Evolutionary conservation across 1,140 invertebrate species (phyloP).

Genomic region (Macrobrachium nipponense): DNA sequence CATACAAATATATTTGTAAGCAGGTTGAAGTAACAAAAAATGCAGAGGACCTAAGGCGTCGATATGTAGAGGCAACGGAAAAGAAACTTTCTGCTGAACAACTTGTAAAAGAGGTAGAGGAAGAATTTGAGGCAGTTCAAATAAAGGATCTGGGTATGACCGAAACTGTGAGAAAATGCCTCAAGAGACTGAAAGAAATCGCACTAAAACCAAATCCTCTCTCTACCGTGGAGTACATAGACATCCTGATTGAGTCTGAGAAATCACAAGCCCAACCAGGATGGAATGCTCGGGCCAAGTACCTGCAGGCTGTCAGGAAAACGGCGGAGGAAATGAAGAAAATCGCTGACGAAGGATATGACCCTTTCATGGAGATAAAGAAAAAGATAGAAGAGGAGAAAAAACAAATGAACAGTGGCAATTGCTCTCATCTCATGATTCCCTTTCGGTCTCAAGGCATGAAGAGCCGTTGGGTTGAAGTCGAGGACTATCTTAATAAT

Average conservation of each 20-base stretch:
- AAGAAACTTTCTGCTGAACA: neutral
- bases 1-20: neutral
- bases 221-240: slow-evolving; percentile 4
- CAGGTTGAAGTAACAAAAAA: neutral
- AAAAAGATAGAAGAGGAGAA: too few species aligned
- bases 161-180: neutral
- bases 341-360: too few species aligned
- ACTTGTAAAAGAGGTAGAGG: neutral
- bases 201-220: neutral
- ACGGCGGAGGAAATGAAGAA: neutral
- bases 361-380: too few species aligned
- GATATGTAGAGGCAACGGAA: neutral
- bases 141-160: neutral
- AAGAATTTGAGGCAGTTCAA: neutral
- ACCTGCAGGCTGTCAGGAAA: neutral
- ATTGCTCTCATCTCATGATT: neutral
- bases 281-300: neutral
- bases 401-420: too few species aligned
- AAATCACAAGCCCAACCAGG: neutral
- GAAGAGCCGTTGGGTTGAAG: too few species aligned
- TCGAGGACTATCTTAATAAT: too few species aligned
- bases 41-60: neutral
- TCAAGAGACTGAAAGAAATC: slow-evolving; percentile 15
- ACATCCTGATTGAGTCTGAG: neutral
- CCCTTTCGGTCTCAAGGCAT: too few species aligned